These are phyloP conservation scores for Pholis gunnellus DNA, from an alignment of 2,113 vertebrate genomes.

Conservation along the genomic window DNA sequence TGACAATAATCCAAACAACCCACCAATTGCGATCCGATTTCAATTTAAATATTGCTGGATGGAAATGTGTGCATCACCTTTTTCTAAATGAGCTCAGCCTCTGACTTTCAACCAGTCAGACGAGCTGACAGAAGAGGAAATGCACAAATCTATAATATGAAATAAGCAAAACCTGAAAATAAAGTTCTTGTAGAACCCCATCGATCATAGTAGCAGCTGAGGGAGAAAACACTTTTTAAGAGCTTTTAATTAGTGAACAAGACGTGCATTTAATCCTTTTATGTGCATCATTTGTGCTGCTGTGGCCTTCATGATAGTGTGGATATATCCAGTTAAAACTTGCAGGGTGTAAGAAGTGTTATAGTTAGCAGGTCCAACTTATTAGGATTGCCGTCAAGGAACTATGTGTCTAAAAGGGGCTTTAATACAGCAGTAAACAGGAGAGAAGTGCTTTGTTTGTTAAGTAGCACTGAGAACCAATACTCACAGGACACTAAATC, in stretches of 20 bases:
- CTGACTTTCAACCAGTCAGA: background rate
- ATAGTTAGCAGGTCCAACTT: background rate
- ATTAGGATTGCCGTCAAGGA: background rate
- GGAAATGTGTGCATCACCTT: background rate
- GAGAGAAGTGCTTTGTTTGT: slow-evolving; percentile 10
- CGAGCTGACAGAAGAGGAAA: background rate
- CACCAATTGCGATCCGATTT: background rate
- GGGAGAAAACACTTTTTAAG: background rate
- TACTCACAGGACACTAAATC: slow-evolving; percentile 33
- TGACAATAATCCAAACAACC: background rate
- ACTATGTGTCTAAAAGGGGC: slow-evolving; percentile 47
- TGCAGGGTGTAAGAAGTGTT: background rate
- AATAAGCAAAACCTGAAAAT: background rate
- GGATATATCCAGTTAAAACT: background rate
- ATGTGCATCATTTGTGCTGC: slow-evolving; percentile 9
- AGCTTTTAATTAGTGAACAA: background rate
- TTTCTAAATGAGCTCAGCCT: background rate
- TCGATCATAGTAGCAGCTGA: background rate
- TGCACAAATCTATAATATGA: background rate
- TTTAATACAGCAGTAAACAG: background rate
- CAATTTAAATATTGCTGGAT: background rate
- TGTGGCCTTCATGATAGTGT: slow-evolving; percentile 15
- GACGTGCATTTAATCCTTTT: background rate
- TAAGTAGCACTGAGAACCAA: slow-evolving; percentile 19
- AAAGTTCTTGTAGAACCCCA: background rate